A percentile compares a stretch with the other conserved stretches of the same genome.
phyloP scores from a whole-genome alignment of 2,888 invertebrate genomes.

The Melieria crassipennis region DNA sequence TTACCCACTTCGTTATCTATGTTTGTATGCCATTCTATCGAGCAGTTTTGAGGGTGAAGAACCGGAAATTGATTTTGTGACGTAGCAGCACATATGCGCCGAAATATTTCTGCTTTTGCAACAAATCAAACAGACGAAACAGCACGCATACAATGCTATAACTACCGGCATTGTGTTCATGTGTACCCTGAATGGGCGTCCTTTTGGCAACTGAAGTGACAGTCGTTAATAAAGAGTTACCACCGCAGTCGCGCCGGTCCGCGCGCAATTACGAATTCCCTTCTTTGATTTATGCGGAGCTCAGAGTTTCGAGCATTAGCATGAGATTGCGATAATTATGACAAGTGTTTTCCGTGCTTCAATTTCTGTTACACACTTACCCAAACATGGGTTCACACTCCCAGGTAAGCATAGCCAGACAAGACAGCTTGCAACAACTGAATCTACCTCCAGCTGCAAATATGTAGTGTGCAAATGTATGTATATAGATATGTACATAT shows the following conservation, averaged over 20 bases:
- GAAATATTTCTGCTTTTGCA: conserved; percentile 6
- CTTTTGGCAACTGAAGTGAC: conserved; percentile 8
- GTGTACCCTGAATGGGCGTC: too few relatives aligned
- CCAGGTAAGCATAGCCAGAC: too few relatives aligned
- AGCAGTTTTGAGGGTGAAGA: conserved; percentile 6
- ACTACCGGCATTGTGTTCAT: too few relatives aligned
- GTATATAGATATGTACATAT: neutral
- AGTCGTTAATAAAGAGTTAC: conserved; percentile 27
- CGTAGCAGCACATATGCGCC: conserved; percentile 28
- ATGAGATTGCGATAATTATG: conserved; percentile 24
- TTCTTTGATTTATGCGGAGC: conserved; percentile 19
- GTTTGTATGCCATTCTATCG: neutral
- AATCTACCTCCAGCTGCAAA: too few relatives aligned
- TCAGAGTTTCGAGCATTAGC: conserved; percentile 22
- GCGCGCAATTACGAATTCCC: conserved; percentile 20
- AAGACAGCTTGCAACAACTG: too few relatives aligned
- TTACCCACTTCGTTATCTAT: neutral
- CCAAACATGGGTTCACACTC: too few relatives aligned
- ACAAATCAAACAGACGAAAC: too few relatives aligned
- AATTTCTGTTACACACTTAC: neutral
- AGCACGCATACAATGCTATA: too few relatives aligned
- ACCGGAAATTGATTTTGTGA: conserved; percentile 29
- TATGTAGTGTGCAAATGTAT: neutral
- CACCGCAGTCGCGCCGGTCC: conserved; percentile 7
- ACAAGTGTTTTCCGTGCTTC: neutral